Evolutionary conservation across 1,140 invertebrate genomes (phyloP).

Genomic region (Colletes latitarsis): DNA sequence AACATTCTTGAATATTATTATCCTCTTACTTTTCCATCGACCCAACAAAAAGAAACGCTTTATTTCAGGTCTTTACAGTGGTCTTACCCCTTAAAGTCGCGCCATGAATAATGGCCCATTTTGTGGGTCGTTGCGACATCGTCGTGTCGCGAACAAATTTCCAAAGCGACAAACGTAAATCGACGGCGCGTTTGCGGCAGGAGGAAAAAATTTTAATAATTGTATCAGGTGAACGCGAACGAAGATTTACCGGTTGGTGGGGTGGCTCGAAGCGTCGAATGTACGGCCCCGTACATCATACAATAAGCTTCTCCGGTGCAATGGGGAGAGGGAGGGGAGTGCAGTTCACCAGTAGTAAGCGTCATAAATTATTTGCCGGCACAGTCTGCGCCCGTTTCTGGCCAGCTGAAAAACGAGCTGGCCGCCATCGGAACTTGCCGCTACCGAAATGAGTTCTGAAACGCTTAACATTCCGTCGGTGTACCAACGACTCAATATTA

Average conservation of each 20-base stretch:
- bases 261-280: conserved; percentile 51
- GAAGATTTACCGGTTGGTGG: conserved; percentile 48
- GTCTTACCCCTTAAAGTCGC: too few species aligned
- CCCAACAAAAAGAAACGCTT: too few species aligned
- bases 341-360: conserved; percentile 71
- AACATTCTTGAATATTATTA: too few species aligned
- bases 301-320: conserved; percentile 69
- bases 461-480: conserved; percentile 68
- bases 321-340: conserved; percentile 17
- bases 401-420: conserved; percentile 65
- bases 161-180: not conserved
- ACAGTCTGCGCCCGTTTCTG: conserved; percentile 65
- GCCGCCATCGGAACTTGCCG: conserved; percentile 43
- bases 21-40: too few species aligned
- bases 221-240: conserved; percentile 24
- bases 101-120: too few species aligned
- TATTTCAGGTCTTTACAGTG: too few species aligned
- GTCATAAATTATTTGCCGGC: conserved; percentile 72
- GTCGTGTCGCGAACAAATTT: not conserved
- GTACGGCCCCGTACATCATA: conserved; percentile 64
- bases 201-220: conserved; percentile 41
- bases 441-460: conserved; percentile 57
- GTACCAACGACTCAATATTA: conserved; percentile 22
- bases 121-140: too few species aligned
- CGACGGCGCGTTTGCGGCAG: not conserved